These are phyloP conservation scores for Amitus sp. DNA, from an alignment of 2,888 invertebrate genomes.

Conservation along the genomic window DNA sequence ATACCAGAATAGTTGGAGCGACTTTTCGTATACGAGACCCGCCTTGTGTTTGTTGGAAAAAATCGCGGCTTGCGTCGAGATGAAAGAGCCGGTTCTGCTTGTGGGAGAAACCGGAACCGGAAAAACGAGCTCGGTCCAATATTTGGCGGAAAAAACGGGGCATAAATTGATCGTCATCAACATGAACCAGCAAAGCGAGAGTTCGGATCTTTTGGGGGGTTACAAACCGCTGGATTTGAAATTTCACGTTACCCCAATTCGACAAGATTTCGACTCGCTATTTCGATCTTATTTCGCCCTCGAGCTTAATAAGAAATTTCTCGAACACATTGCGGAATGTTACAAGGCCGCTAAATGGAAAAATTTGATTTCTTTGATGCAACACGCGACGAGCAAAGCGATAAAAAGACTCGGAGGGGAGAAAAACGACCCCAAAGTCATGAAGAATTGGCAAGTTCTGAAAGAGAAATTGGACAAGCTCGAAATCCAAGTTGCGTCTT, in stretches of 20 bases:
- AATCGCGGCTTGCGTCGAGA: constrained; percentile 83
- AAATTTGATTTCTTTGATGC: constrained; percentile 80
- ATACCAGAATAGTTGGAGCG: constrained; percentile 60
- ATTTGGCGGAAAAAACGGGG: constrained; percentile 83
- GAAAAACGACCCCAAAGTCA: constrained; percentile 14
- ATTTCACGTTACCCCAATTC: constrained; percentile 82
- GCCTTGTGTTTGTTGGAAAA: constrained; percentile 87
- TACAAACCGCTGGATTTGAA: constrained; percentile 95
- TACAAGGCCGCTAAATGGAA: constrained; percentile 79
- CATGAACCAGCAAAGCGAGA: constrained; percentile 99
- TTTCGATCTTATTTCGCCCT: constrained; percentile 83
- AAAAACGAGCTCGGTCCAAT: constrained; percentile 93
- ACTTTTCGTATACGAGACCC: constrained; percentile 86
- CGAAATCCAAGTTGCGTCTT: constrained; percentile 77
- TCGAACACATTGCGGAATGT: constrained; percentile 81
- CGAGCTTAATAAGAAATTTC: constrained; percentile 83
- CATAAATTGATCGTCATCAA: constrained; percentile 93
- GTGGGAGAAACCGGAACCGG: constrained; percentile 99
- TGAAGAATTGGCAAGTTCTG: constrained; percentile 51
- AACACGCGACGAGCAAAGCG: constrained; percentile 75
- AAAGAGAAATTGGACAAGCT: constrained; percentile 75
- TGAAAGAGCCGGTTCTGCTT: constrained; percentile 89
- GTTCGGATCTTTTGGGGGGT: constrained; percentile 95
- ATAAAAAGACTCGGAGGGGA: constrained; percentile 65
- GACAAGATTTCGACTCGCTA: constrained; percentile 83